Conservation (phyloP, 2,797 vertebrate genomes). For the Lacerta bilineata region DNA sequence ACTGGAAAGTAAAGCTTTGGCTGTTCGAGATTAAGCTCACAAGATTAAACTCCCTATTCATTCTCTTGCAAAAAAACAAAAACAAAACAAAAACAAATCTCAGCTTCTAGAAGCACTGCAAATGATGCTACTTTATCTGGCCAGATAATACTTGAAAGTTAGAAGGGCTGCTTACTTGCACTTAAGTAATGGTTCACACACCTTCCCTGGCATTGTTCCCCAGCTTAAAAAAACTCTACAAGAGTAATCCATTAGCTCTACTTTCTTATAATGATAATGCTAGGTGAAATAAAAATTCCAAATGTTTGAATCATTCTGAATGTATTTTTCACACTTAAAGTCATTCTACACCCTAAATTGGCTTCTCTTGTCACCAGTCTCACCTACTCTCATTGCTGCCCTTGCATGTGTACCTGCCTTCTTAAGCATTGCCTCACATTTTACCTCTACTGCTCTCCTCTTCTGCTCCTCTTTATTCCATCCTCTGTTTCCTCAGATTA, state of each 20-base stretch:
- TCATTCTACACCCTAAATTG: background rate
- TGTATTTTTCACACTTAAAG: background rate
- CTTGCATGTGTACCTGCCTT: background rate
- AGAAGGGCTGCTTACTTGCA: constrained; percentile 28
- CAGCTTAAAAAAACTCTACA: constrained; percentile 10
- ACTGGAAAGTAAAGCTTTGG: constrained; percentile 24
- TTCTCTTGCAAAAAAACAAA: constrained; percentile 12
- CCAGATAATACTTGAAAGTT: constrained; percentile 42
- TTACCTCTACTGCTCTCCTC: background rate
- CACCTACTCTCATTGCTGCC: background rate
- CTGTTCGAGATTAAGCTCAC: constrained; percentile 29
- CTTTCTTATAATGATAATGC: background rate
- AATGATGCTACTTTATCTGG: constrained; percentile 33
- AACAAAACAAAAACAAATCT: background rate
- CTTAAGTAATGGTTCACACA: constrained; percentile 7
- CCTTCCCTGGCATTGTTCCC: background rate
- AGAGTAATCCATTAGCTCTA: background rate
- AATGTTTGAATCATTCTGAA: background rate
- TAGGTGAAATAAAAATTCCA: constrained; percentile 18
- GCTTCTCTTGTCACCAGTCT: background rate
- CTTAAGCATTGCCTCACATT: background rate
- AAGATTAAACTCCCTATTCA: constrained; percentile 28
- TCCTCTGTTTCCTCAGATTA: background rate
- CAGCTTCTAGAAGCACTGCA: constrained; percentile 27
- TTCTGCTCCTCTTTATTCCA: background rate